A percentile compares a stretch with the other conserved stretches of the same genome.
Conservation (phyloP, 2,113 vertebrate genomes). For the Labrus mixtus region DNA sequence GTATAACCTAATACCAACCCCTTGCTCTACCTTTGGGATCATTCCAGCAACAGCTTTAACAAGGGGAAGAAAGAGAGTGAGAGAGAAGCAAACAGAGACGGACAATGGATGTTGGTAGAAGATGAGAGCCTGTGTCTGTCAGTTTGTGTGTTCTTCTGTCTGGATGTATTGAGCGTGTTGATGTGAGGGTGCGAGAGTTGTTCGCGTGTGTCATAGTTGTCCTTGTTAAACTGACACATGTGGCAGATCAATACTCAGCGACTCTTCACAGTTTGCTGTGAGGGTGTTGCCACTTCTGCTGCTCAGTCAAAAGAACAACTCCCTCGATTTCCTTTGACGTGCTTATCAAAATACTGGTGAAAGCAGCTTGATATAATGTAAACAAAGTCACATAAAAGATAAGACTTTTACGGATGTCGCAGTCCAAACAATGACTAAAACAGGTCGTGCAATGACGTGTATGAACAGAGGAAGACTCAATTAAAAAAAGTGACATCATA, state of each 20-base stretch:
- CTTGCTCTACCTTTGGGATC: not conserved
- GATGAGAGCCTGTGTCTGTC: constrained; percentile 1
- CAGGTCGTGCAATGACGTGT: not conserved
- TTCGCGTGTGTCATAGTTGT: constrained; percentile 53
- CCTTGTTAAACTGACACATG: constrained; percentile 40
- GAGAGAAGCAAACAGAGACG: not conserved
- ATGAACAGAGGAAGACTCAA: constrained; percentile 5
- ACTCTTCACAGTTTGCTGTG: constrained; percentile 9
- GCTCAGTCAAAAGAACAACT: constrained; percentile 15
- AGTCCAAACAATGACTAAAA: constrained; percentile 14
- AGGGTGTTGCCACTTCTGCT: constrained; percentile 6
- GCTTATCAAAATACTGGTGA: constrained; percentile 30
- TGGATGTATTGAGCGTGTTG: constrained; percentile 13
- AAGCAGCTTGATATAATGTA: constrained; percentile 14
- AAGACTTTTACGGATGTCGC: not conserved
- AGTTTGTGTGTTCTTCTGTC: constrained; percentile 14
- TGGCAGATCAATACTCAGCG: not conserved
- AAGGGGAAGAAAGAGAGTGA: not conserved
- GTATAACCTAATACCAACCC: not conserved
- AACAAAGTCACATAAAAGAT: not conserved
- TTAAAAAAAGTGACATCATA: constrained; percentile 37
- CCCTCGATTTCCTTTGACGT: constrained; percentile 22
- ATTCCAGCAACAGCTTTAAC: not conserved
- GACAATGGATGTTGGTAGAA: not conserved
- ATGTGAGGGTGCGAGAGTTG: constrained; percentile 14